Conservation (phyloP, 1,140 invertebrate species). For the Nephotettix cincticeps region DNA sequence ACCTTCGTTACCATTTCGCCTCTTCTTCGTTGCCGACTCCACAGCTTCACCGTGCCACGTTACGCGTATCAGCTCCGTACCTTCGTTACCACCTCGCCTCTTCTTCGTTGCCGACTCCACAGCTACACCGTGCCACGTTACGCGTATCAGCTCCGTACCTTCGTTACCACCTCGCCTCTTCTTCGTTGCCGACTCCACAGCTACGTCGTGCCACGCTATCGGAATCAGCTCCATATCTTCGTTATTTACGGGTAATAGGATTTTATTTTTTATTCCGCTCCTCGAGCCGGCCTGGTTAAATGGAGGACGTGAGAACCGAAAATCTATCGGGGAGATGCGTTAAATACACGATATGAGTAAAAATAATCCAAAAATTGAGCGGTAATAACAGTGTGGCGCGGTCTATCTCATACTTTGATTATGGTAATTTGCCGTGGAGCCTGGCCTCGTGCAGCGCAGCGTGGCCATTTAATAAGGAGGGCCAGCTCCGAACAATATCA, state of each 20-base stretch:
- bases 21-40: background rate
- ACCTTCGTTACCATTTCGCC: background rate
- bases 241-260: background rate
- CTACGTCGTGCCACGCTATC: background rate
- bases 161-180: background rate
- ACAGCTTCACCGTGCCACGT: background rate
- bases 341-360: slow-evolving; percentile 29
- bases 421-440: slow-evolving; percentile 17
- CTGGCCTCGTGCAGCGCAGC: background rate
- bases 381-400: slow-evolving; percentile 9
- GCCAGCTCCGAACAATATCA: slow-evolving; percentile 19
- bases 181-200: background rate
- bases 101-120: background rate
- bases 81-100: background rate
- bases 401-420: slow-evolving; percentile 22
- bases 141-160: background rate
- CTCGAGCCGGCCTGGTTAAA: background rate
- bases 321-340: background rate
- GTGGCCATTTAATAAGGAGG: slow-evolving; percentile 21
- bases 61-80: background rate
- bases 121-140: background rate
- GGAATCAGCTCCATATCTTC: background rate
- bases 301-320: background rate
- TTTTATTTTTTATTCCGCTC: background rate
- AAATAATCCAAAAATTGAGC: slow-evolving; percentile 23